Percentiles rank a stretch among this genome's conserved stretches.
Conservation (phyloP, 2,797 vertebrate species). For the Oryzias sinensis region DNA sequence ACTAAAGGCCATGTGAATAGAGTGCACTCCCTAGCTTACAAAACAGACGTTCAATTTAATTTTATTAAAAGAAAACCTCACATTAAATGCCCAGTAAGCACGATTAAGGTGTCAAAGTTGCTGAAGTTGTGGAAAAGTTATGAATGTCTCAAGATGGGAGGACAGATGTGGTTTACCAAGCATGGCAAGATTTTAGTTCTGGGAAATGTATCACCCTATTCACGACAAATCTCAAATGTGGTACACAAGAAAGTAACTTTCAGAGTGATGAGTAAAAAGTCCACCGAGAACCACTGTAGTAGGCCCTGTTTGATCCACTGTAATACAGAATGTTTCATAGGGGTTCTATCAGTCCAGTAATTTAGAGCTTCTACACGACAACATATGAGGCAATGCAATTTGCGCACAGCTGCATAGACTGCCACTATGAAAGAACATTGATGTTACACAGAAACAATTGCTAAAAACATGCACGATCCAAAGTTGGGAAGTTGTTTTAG, state of each 20-base stretch:
- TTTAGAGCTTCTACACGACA: constrained; percentile 14
- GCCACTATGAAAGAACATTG: constrained; percentile 1
- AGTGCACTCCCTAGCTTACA: background rate
- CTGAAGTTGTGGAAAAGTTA: constrained; percentile 18
- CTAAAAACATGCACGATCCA: too few relatives aligned
- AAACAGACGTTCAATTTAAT: background rate
- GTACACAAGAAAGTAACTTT: constrained; percentile 26
- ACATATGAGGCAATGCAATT: constrained; percentile 18
- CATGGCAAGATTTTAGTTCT: constrained; percentile 37
- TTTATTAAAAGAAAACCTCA: background rate
- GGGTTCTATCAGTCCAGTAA: constrained; percentile 9
- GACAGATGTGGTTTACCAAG: constrained; percentile 30
- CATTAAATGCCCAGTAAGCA: constrained; percentile 1
- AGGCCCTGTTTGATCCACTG: constrained; percentile 33
- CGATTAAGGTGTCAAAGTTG: constrained; percentile 18
- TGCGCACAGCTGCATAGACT: constrained; percentile 6
- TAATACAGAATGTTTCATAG: constrained; percentile 20
- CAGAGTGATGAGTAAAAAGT: constrained; percentile 28
- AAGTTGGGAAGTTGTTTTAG: too few relatives aligned
- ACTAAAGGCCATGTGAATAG: constrained; percentile 4
- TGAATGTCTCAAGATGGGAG: constrained; percentile 30
- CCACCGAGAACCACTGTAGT: constrained; percentile 22
- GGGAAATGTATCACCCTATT: constrained; percentile 10
- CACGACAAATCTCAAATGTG: constrained; percentile 31
- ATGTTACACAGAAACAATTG: background rate